These are phyloP conservation scores for Argyresthia albistria DNA, from an alignment of 2,888 invertebrate species.

Conservation along the genomic window DNA sequence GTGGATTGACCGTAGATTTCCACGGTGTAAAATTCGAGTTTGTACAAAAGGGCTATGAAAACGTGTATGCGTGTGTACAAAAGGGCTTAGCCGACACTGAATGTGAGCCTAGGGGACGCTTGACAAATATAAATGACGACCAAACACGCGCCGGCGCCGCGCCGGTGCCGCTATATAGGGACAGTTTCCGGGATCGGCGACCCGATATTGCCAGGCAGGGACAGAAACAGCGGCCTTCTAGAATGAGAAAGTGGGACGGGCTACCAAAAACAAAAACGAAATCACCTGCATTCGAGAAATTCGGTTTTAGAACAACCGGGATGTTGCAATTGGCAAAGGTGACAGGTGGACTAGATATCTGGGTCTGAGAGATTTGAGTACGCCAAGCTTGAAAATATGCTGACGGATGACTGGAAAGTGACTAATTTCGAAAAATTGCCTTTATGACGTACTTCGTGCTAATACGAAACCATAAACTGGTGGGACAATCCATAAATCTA, in stretches of 20 bases:
- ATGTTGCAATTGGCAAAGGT: not conserved
- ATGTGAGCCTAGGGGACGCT: not conserved
- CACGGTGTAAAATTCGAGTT: too few relatives aligned
- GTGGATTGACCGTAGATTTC: too few relatives aligned
- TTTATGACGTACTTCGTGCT: too few relatives aligned
- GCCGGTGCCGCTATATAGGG: conserved; percentile 18
- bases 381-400: not conserved
- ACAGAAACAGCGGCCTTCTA: not conserved
- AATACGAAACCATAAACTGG: too few relatives aligned
- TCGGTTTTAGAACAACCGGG: not conserved
- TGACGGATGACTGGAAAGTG: too few relatives aligned
- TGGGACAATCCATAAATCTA: too few relatives aligned
- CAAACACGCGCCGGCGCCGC: not conserved
- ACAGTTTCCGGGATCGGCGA: conserved; percentile 44
- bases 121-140: not conserved
- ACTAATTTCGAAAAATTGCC: too few relatives aligned
- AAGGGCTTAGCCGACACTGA: not conserved
- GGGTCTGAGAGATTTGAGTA: not conserved
- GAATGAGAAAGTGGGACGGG: not conserved
- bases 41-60: too few relatives aligned
- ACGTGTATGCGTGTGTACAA: too few relatives aligned
- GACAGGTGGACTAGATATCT: not conserved
- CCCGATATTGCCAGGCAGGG: conserved; percentile 12
- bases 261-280: too few relatives aligned
- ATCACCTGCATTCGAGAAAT: not conserved